Percentiles rank a stretch among this genome's conserved stretches.
Conservation (phyloP, 2,888 invertebrate species). For the Epinotia brunnichana region DNA sequence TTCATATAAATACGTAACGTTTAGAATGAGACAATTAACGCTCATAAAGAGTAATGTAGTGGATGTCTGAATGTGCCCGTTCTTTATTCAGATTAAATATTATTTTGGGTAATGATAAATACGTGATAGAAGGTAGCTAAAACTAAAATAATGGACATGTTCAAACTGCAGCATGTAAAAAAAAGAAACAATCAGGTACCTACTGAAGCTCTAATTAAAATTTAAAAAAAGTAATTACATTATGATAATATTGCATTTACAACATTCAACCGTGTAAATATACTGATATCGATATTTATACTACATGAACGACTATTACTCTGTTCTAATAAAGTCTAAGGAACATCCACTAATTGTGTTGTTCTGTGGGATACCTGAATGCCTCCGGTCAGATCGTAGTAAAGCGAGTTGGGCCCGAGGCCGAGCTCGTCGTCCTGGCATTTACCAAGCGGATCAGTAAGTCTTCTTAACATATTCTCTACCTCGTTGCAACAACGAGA, state of each 20-base stretch:
- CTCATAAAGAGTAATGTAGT: neutral
- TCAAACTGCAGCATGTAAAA: constrained; percentile 41
- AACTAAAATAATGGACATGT: constrained; percentile 16
- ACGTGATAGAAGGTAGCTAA: constrained; percentile 25
- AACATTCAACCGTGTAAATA: constrained; percentile 33
- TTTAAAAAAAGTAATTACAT: constrained; percentile 30
- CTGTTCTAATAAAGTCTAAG: constrained; percentile 33
- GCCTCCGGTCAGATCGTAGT: constrained; percentile 83
- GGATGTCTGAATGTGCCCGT: constrained; percentile 10
- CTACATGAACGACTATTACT: constrained; percentile 27
- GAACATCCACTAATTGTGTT: constrained; percentile 37
- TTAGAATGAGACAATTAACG: neutral
- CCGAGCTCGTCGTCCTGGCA: constrained; percentile 83
- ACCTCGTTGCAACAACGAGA: constrained; percentile 76
- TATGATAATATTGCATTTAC: constrained; percentile 36
- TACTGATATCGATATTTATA: constrained; percentile 41
- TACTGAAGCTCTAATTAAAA: constrained; percentile 57
- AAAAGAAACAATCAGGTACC: constrained; percentile 76
- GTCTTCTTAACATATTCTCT: constrained; percentile 76
- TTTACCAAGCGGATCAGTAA: constrained; percentile 82
- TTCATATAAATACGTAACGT: neutral
- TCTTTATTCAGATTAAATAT: constrained; percentile 12
- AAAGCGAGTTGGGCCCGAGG: constrained; percentile 81
- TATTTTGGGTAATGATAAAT: constrained; percentile 18
- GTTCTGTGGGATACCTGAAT: constrained; percentile 76